These are phyloP conservation scores for Podarcis cretensis DNA, from an alignment of 2,113 vertebrate genomes.

Conservation along the genomic window DNA sequence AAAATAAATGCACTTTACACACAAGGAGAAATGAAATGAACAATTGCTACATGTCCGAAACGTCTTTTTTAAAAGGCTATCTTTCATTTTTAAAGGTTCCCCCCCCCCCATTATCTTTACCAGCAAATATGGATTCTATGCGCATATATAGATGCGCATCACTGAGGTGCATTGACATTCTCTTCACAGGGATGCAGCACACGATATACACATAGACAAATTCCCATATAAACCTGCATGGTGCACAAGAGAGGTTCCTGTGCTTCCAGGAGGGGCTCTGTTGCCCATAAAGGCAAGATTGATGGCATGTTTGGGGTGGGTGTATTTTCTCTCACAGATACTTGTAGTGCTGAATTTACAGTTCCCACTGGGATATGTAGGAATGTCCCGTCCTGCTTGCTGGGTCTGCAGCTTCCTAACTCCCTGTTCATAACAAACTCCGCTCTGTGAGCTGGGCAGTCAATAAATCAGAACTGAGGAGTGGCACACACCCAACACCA, in stretches of 20 bases:
- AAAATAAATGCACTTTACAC: background rate
- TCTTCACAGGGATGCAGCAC: background rate
- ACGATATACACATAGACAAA: background rate
- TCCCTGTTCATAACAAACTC: conserved; percentile 28
- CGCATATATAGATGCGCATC: background rate
- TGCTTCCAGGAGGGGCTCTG: background rate
- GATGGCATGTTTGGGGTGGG: conserved; percentile 24
- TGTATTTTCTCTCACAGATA: conserved; percentile 33
- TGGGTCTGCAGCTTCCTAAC: conserved; percentile 15
- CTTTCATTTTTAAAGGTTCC: background rate
- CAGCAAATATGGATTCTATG: background rate
- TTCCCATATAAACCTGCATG: background rate
- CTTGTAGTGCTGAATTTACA: conserved; percentile 47
- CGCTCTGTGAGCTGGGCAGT: conserved; percentile 13
- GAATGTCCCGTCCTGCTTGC: conserved; percentile 42
- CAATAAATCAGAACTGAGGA: conserved; percentile 2
- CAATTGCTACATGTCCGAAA: background rate
- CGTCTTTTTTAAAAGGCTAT: background rate
- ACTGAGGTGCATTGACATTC: background rate
- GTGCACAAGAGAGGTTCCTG: background rate
- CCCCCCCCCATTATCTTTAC: background rate
- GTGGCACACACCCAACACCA: background rate
- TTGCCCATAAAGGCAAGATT: conserved; percentile 15
- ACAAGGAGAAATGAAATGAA: background rate
- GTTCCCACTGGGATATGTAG: conserved; percentile 48